Evolutionary conservation across 2,888 invertebrate genomes (phyloP).

Genomic region (Megamerina dolium): DNA sequence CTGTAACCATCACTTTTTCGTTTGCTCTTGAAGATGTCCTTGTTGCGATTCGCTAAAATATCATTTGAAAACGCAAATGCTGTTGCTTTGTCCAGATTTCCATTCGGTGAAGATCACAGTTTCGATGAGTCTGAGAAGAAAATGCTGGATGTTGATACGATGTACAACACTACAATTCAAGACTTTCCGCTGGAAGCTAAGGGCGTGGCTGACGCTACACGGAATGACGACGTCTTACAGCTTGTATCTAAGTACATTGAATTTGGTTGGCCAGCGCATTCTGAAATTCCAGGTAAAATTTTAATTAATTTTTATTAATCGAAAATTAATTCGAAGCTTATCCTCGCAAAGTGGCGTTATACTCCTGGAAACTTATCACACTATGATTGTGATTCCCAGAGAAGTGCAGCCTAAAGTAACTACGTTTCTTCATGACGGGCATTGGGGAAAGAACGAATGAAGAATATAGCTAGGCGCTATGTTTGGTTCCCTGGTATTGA

Average conservation of each 20-base stretch:
- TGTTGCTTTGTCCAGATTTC: slow-evolving; percentile 20
- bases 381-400: slow-evolving; percentile 11
- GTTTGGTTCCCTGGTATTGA: slow-evolving; percentile 18
- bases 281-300: slow-evolving; percentile 5
- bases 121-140: slow-evolving; percentile 16
- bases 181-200: slow-evolving; percentile 12
- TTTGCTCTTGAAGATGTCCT: background rate
- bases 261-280: slow-evolving; percentile 11
- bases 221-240: slow-evolving; percentile 1
- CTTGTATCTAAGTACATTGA: slow-evolving; percentile 8
- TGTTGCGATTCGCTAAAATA: background rate
- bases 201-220: slow-evolving; percentile 4
- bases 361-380: slow-evolving; percentile 14
- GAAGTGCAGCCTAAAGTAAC: slow-evolving; percentile 8
- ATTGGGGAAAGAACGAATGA: slow-evolving; percentile 19
- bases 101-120: slow-evolving; percentile 11
- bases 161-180: slow-evolving; percentile 5
- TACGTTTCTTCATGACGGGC: slow-evolving; percentile 15
- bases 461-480: slow-evolving; percentile 15
- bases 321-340: slow-evolving; percentile 12
- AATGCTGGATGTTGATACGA: slow-evolving; percentile 5
- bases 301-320: too few species aligned
- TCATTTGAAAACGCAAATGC: slow-evolving; percentile 20
- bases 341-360: slow-evolving; percentile 10
- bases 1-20: too few species aligned